Evolutionary conservation across 2,797 vertebrate species (phyloP), one percentile per base, ranked within the genome.

Genomic region (Spondyliosoma cantharus): DNA sequence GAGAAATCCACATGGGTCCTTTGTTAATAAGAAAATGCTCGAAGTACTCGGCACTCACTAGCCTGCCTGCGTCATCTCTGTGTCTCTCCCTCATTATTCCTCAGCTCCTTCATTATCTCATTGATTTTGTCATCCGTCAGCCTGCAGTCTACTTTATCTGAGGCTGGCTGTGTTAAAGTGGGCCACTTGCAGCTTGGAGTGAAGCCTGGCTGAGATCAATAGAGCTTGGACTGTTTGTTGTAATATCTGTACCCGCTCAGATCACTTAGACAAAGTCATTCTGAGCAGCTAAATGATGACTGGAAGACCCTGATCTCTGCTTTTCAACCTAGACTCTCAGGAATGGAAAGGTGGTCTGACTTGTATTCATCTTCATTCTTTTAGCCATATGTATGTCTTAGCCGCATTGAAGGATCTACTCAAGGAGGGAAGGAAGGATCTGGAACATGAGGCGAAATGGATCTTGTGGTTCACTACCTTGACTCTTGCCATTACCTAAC

Each of bases 131-230:
- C 11, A 1, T 64, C 49, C 75, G 24, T 48, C 27, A 32, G 65
- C n/a, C 53, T 54, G 14, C 54, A 22, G 65, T 45, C 22, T 61
- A 20, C 70, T 85, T 66, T 49, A 49, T 71, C 20, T 12, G 7
- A 72, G 14, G 12, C 67, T 64, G 3, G 29, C 29, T 58, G 37
- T 50, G 22, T 57, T 76, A 2, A 74, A 72, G 32, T 54, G 24
- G 64, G 45, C 57, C 58, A 50, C 65, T 16, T 16, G 20, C 43
- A 59, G 65, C 37, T 76, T 63, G 15, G 78, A 63, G 57, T 68
- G 54, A 61, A 60, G 37, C 11, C 64, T 67, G 61, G 67, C 54
- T 67, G 15, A 70, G 46, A 79, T 73, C 65, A 77, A 27, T 71
- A 37, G 56, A 74, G 32, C 32, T 65, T 9, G 37, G 37, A 58